Conservation (phyloP, 1,140 invertebrate genomes). For the Drosophila simulans region DNA sequence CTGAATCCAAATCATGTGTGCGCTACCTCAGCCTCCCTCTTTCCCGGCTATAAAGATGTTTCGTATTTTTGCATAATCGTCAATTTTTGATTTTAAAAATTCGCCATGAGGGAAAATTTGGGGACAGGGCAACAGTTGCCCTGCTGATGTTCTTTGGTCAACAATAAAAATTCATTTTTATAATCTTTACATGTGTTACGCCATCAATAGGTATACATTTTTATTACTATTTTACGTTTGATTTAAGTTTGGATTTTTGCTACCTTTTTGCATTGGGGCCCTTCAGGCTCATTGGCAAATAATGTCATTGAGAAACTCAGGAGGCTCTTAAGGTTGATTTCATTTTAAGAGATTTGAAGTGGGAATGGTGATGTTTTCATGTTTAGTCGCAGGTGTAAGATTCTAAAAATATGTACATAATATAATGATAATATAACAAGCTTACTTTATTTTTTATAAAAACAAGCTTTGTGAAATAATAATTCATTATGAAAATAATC, state of each 20-base stretch:
- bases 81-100: conserved; percentile 81
- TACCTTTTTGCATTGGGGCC: conserved; percentile 15
- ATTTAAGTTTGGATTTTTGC: conserved; percentile 53
- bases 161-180: conserved; percentile 81
- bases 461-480: background rate
- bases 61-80: conserved; percentile 82
- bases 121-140: background rate
- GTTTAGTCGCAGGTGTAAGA: no score
- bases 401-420: no score
- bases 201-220: conserved; percentile 70
- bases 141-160: conserved; percentile 58
- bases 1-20: conserved; percentile 62
- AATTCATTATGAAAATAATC: background rate
- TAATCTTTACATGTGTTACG: conserved; percentile 76
- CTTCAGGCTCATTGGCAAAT: conserved; percentile 39
- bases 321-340: conserved; percentile 2
- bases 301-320: conserved; percentile 42
- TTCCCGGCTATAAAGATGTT: conserved; percentile 55
- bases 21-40: conserved; percentile 1
- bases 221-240: conserved; percentile 79
- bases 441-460: conserved; percentile 1
- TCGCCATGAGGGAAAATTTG: conserved; percentile 8
- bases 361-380: background rate
- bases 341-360: background rate
- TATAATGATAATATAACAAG: no score